Percentiles rank a stretch among this genome's conserved stretches.
phyloP scores from a whole-genome alignment of 2,888 invertebrate genomes.

The Biston betularia region DNA sequence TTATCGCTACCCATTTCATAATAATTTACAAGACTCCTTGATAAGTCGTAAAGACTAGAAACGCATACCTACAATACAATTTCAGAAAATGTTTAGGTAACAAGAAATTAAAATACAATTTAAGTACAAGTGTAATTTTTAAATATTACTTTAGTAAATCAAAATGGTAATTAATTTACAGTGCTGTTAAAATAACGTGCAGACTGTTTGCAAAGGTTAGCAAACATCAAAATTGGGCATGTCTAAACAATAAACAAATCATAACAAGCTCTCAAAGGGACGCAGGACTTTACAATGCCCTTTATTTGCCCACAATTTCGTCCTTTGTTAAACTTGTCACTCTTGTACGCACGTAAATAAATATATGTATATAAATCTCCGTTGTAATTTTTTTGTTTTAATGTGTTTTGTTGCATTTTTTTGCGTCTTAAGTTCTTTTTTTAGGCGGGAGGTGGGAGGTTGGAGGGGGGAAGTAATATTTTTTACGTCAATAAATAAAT shows the following conservation, averaged over 20 bases:
- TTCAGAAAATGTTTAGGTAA: too few relatives aligned
- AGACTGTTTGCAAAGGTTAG: slow-evolving; percentile 51
- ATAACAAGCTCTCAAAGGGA: slow-evolving; percentile 73
- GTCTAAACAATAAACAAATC: slow-evolving; percentile 73
- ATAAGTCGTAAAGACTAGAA: too few relatives aligned
- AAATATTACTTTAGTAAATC: background rate
- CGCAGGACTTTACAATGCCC: slow-evolving; percentile 62
- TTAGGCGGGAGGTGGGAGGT: too few relatives aligned
- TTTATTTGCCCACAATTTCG: slow-evolving; percentile 56
- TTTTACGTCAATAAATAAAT: too few relatives aligned
- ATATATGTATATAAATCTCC: slow-evolving; percentile 3
- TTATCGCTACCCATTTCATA: too few relatives aligned
- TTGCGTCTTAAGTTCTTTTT: too few relatives aligned
- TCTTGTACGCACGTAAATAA: slow-evolving; percentile 37
- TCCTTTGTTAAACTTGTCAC: slow-evolving; percentile 54
- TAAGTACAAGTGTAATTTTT: too few relatives aligned
- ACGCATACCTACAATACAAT: too few relatives aligned
- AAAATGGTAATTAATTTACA: slow-evolving; percentile 25
- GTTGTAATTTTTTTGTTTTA: background rate
- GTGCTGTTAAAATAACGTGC: slow-evolving; percentile 26
- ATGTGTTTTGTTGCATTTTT: background rate
- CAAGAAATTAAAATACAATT: too few relatives aligned
- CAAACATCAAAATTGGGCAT: slow-evolving; percentile 76
- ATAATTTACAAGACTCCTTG: too few relatives aligned
- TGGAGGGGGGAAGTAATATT: too few relatives aligned